Percentiles rank a stretch among this genome's conserved stretches.
Evolutionary conservation across 2,888 invertebrate genomes (phyloP).

Genomic region (Encarsia formosa): DNA sequence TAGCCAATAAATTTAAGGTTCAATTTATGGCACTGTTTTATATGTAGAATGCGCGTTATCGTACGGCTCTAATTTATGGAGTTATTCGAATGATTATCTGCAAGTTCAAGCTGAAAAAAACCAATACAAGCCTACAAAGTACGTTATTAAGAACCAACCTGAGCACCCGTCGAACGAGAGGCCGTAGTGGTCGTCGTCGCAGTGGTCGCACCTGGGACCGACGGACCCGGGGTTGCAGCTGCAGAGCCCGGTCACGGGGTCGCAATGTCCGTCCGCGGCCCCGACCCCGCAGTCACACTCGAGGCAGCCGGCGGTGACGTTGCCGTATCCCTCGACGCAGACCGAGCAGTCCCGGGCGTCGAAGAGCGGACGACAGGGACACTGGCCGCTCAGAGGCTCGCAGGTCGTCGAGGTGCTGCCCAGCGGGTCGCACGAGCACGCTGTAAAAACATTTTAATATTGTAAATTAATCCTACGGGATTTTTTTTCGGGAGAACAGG

Average conservation of each 20-base stretch:
- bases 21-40: no score
- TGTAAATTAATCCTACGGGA: background rate
- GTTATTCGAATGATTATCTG: no score
- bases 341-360: slow-evolving; percentile 64
- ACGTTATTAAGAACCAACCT: slow-evolving; percentile 56
- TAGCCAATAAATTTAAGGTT: no score
- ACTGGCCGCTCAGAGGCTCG: slow-evolving; percentile 70
- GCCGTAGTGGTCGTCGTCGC: slow-evolving; percentile 68
- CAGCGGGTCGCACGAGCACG: slow-evolving; percentile 72
- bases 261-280: slow-evolving; percentile 65
- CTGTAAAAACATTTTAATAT: slow-evolving; percentile 33
- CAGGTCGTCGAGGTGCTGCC: slow-evolving; percentile 72
- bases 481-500: background rate
- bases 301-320: slow-evolving; percentile 74
- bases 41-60: no score
- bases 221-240: slow-evolving; percentile 73
- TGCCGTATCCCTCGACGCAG: slow-evolving; percentile 62
- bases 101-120: background rate
- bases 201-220: slow-evolving; percentile 72
- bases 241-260: slow-evolving; percentile 73
- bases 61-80: no score
- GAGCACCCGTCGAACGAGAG: slow-evolving; percentile 63
- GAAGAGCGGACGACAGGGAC: slow-evolving; percentile 69
- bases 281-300: slow-evolving; percentile 78
- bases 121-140: background rate